A percentile compares a stretch with the other conserved stretches of the same genome.
Evolutionary conservation across 2,797 vertebrate species (phyloP).

Genomic region (Melanogrammus aeglefinus): DNA sequence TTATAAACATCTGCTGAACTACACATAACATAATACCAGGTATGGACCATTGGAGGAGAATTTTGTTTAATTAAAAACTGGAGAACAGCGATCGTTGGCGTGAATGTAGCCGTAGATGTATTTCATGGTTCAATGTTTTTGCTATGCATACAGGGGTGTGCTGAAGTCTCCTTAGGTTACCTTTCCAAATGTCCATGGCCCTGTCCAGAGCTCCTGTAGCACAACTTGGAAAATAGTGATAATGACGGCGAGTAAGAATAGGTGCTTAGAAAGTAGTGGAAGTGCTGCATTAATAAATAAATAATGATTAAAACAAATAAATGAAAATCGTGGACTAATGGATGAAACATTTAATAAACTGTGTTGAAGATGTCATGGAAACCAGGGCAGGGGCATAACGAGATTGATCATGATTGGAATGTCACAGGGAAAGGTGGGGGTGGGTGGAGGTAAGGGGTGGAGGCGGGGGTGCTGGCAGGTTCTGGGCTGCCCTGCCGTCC

Average conservation of each 20-base stretch:
- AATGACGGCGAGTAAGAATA: not conserved
- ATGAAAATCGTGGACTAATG: not conserved
- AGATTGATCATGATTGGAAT: conserved; percentile 42
- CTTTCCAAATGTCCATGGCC: not conserved
- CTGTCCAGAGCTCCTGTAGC: not conserved
- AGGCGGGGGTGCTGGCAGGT: not conserved
- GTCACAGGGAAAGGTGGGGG: conserved; percentile 18
- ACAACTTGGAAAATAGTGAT: not conserved
- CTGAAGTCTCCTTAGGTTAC: not conserved
- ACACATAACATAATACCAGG: not conserved
- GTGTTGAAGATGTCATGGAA: not conserved
- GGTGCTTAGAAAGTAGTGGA: not conserved
- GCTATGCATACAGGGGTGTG: not conserved
- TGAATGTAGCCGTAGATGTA: not conserved
- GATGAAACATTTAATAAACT: not conserved
- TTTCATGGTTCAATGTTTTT: not conserved
- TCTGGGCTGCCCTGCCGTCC: conserved; percentile 11
- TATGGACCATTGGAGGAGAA: not conserved
- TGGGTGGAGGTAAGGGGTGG: not conserved
- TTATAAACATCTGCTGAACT: not conserved
- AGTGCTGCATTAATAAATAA: not conserved
- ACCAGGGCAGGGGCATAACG: conserved; percentile 18
- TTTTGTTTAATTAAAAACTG: not conserved
- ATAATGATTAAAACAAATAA: not conserved
- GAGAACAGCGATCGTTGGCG: not conserved